These are phyloP conservation scores for Polylopha cassiicola DNA, from an alignment of 2,888 invertebrate genomes.

Conservation along the genomic window DNA sequence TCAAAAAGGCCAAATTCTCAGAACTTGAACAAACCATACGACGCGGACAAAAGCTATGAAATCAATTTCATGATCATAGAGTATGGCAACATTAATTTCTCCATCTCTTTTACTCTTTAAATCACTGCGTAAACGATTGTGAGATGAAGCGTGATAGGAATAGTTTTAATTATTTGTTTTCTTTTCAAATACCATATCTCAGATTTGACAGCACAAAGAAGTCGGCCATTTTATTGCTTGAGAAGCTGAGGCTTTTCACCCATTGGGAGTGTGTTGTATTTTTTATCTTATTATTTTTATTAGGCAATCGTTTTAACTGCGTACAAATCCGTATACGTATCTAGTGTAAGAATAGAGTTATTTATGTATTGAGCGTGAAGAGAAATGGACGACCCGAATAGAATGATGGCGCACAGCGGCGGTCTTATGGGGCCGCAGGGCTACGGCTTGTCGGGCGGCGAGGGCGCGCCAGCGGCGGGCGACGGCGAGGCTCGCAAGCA, in stretches of 20 bases:
- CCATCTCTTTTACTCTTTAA: constrained; percentile 48
- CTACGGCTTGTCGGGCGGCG: constrained; percentile 85
- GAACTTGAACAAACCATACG: constrained; percentile 13
- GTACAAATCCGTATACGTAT: constrained; percentile 73
- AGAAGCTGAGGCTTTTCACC: constrained; percentile 51
- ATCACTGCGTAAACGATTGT: constrained; percentile 40
- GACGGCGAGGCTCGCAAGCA: constrained; percentile 93
- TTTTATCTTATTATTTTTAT: constrained; percentile 50
- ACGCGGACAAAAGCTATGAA: constrained; percentile 19
- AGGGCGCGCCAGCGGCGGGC: constrained; percentile 85
- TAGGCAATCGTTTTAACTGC: constrained; percentile 39
- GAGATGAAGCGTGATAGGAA: constrained; percentile 57
- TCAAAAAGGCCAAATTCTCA: not conserved
- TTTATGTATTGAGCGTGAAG: constrained; percentile 52
- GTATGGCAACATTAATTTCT: constrained; percentile 42
- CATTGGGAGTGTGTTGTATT: constrained; percentile 49
- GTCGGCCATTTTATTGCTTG: constrained; percentile 73
- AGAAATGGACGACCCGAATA: constrained; percentile 87
- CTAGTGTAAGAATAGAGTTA: constrained; percentile 56
- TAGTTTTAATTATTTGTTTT: constrained; percentile 71
- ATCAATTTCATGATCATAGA: constrained; percentile 15
- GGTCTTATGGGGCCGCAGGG: constrained; percentile 90
- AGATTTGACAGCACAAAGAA: constrained; percentile 74
- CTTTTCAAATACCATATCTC: constrained; percentile 57
- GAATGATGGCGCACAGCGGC: constrained; percentile 89